Evolutionary conservation across 2,888 invertebrate genomes (phyloP).

Genomic region (Apamea monoglypha): DNA sequence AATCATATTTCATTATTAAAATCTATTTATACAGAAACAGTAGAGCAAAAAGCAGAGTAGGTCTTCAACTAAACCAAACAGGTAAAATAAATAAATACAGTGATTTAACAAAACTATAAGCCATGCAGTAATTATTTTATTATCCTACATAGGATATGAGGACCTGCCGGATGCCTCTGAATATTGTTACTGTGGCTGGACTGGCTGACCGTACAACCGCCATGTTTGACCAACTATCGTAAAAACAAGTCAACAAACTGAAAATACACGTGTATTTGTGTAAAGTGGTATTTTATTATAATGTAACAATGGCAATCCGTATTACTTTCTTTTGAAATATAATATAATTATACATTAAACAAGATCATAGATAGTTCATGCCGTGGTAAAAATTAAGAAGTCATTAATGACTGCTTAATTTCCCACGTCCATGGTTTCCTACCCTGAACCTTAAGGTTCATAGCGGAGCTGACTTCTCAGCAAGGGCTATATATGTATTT

Average conservation of each 20-base stretch:
- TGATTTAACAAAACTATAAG: neutral
- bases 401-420: no score
- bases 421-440: no score
- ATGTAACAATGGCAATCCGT: neutral
- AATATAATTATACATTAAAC: neutral
- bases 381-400: neutral
- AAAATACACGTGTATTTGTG: conserved; percentile 1
- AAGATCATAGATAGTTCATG: neutral
- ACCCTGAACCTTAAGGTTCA: no score
- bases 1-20: neutral
- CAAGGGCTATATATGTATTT: neutral
- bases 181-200: conserved; percentile 9
- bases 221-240: conserved; percentile 17
- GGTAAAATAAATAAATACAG: neutral
- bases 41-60: neutral
- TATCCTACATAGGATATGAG: neutral
- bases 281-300: conserved; percentile 24
- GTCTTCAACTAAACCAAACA: neutral
- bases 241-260: conserved; percentile 30
- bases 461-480: neutral
- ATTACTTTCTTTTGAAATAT: neutral
- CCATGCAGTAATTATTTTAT: neutral
- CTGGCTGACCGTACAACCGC: neutral
- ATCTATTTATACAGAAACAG: neutral
- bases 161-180: neutral